A percentile compares a stretch with the other conserved stretches of the same genome.
phyloP scores from a whole-genome alignment of 2,888 invertebrate genomes.

The Melanostoma scalare region DNA sequence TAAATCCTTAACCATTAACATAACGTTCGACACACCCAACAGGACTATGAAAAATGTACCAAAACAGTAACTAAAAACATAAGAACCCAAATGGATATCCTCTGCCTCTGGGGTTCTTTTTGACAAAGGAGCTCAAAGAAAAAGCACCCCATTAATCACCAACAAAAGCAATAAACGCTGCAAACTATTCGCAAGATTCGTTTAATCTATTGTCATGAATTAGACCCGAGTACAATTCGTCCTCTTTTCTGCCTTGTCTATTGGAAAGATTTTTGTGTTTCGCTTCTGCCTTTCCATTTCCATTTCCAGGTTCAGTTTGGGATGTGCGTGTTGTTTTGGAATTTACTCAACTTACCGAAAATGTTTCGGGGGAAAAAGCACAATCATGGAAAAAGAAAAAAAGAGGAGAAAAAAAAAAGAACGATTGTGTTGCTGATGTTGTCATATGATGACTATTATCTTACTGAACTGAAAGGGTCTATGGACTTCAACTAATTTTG shows the following conservation, averaged over 20 bases:
- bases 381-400: too few relatives aligned
- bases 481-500: conserved; percentile 24
- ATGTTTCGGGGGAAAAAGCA: background rate
- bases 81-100: conserved; percentile 20
- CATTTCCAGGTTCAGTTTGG: conserved; percentile 4
- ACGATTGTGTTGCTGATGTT: too few relatives aligned
- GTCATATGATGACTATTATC: background rate
- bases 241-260: background rate
- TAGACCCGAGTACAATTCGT: conserved; percentile 24
- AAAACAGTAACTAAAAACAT: conserved; percentile 1
- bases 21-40: conserved; percentile 7
- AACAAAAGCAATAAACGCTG: conserved; percentile 43
- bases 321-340: conserved; percentile 26
- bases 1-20: background rate
- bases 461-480: background rate
- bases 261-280: conserved; percentile 6
- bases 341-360: conserved; percentile 13
- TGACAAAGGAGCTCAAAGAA: conserved; percentile 13
- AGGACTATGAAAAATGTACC: conserved; percentile 15
- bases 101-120: background rate
- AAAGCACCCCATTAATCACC: conserved; percentile 33
- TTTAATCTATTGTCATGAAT: conserved; percentile 31
- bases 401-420: too few relatives aligned
- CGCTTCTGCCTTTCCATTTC: conserved; percentile 5
- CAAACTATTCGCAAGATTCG: conserved; percentile 38